Base-by-base conservation (phyloP, 2,797 vertebrate species). In the Schizothorax lantsangensis region DNA sequence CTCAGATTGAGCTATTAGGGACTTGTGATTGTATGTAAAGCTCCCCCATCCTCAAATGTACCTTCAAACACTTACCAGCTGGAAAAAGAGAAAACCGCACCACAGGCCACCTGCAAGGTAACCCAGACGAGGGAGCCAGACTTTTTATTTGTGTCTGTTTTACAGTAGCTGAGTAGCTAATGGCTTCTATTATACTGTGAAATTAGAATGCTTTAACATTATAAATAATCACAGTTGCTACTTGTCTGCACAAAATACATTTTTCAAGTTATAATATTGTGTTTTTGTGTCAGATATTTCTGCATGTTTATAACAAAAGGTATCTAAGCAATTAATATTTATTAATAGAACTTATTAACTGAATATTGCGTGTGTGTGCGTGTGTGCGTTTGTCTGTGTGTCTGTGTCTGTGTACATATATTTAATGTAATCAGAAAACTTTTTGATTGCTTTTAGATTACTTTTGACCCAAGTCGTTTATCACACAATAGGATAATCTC, bases 1-100 rank as follows among this genome's bases (percentile, higher is more conserved):
- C 89, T 80, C 77, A 86, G 89, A 92, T 88, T 91, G 90, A 92
- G 90, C 91, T 90, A 92, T 92, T 90, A 92, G 89, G 86, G 62
- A 78, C 83, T 38, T 84, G 79, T 90, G 91, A 91, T 91, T 90
- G 89, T 88, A 84, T 88, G 88, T 88, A 81, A 77, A 79, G 40
- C 84, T 79, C 74, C 87, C 75, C 75, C 68, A 78, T 84, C 73
- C 62, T 66, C 59, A 88, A 88, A 77, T 15, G 45, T 40, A 84
- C 77, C 81, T 79, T 84, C 85, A 40, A 83, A 81, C 75, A 90
- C 86, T 91, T 88, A 89, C 79, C 81, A 81, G 90, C 83, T 87
- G 83, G 83, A 84, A 40, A 87, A 49, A 26, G 64, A 89, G 77
- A 86, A 84, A 87, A 84, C 77, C 26, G 83, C 81, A 81, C 86